phyloP scores from a whole-genome alignment of 2,797 vertebrate genomes.

The Manis javanica region DNA sequence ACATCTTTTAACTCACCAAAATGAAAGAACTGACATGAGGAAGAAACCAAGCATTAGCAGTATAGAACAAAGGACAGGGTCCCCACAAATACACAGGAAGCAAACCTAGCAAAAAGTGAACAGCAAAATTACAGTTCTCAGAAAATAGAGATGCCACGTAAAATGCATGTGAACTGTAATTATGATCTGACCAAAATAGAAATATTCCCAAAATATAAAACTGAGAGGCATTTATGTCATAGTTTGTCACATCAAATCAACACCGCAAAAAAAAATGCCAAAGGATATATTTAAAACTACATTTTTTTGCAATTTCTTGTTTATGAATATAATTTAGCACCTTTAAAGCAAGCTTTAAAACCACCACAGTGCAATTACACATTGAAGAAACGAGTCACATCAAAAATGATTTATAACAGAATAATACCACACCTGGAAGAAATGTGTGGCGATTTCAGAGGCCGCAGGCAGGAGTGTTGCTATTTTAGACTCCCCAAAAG shows the following conservation, averaged over 20 bases:
- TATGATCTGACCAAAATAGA: constrained; percentile 33
- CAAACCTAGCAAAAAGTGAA: neutral
- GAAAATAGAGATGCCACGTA: neutral
- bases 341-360: constrained; percentile 17
- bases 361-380: neutral
- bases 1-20: constrained; percentile 2
- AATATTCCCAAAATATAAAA: constrained; percentile 33
- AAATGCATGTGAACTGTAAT: constrained; percentile 28
- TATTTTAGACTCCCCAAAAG: constrained; percentile 62
- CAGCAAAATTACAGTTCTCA: neutral
- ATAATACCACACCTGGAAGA: neutral
- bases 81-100: neutral
- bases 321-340: neutral
- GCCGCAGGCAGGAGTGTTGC: neutral
- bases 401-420: constrained; percentile 40
- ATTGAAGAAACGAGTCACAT: neutral
- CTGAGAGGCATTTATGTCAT: constrained; percentile 32
- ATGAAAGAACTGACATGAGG: neutral
- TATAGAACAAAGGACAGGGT: neutral
- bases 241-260: constrained; percentile 45
- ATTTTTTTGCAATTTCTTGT: neutral
- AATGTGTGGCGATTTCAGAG: constrained; percentile 28
- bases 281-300: neutral
- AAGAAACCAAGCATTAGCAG: neutral
- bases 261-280: neutral